Evolutionary conservation across 2,113 vertebrate species (phyloP), one percentile per base, ranked within the genome.

Genomic region (Boleophthalmus pectinirostris): DNA sequence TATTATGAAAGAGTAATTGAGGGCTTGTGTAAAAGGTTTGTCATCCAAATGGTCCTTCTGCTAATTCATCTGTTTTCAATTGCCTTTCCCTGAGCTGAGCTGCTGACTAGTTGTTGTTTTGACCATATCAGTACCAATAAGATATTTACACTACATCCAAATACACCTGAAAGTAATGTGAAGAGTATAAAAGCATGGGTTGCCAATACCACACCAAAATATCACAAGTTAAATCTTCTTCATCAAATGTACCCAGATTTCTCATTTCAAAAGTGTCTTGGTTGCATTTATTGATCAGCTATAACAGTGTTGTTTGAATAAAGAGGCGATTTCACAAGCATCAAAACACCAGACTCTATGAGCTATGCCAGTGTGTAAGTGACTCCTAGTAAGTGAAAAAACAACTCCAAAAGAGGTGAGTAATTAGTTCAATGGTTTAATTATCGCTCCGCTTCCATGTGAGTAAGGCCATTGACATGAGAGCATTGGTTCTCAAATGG

Each of bases 171-270:
- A 16, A 47, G 13, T 13, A 45, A 45, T 2, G 43, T 45, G 29
- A 4, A 29, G 4, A 29, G 45, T 46, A 46, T 46, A 13, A 46
- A 46, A 46, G 9, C 10, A 24, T 60, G 73, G 46, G 84, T 87
- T 83, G 81, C 84, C 79, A 38, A 54, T 69, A 70, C 63, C 58
- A 79, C 66, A n/a, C n/a, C n/a, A 87, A 2, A 14, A 16, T 15
- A 15, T 15, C 46, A n/a, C n/a, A 47, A 47, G 46, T 47, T 10
- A 46, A 12, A 11, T 3, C 45, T 46, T 46, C 12, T 46, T 46
- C 56, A 29, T 45, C 23, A 63, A n/a, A 9, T 9, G 2, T 46
- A 10, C 11, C 11, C n/a, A 80, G 60, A 72, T 73, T 80, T 21
- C 57, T 21, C 76, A 53, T 57, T 25, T 1, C 2, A 60, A 69